A percentile compares a stretch with the other conserved stretches of the same genome.
Conservation (phyloP, 1,140 invertebrate species). For the Parapsyche elsis region DNA sequence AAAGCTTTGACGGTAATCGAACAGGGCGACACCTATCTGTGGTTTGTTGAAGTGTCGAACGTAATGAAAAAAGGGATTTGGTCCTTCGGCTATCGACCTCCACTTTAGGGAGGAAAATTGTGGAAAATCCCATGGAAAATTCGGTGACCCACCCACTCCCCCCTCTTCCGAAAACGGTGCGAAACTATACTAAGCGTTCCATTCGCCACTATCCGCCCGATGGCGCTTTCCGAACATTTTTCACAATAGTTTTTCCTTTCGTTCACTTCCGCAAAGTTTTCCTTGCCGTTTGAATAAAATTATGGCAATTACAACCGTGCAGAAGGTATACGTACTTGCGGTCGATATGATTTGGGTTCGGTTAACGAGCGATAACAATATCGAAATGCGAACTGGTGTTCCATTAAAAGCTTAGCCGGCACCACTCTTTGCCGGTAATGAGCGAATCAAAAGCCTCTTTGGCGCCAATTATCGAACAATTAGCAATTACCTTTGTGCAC, state of each 20-base stretch:
- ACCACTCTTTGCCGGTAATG: conserved; percentile 49
- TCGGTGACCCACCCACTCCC: background rate
- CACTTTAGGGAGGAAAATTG: conserved; percentile 24
- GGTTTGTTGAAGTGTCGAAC: conserved; percentile 48
- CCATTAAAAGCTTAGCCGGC: conserved; percentile 38
- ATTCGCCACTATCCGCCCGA: conserved; percentile 20
- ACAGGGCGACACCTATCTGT: conserved; percentile 48
- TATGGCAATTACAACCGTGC: background rate
- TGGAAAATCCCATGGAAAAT: conserved; percentile 31
- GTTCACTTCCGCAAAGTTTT: too few relatives aligned
- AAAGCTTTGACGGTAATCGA: conserved; percentile 13
- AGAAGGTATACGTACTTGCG: background rate
- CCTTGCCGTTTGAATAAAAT: background rate
- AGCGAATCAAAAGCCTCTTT: conserved; percentile 50
- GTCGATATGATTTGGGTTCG: background rate
- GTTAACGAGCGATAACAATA: conserved; percentile 7
- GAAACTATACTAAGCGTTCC: conserved; percentile 48
- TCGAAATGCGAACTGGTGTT: background rate
- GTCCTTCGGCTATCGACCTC: background rate
- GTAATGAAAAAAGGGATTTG: conserved; percentile 48
- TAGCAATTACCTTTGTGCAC: conserved; percentile 51
- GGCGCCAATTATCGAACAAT: conserved; percentile 50
- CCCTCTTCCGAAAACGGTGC: conserved; percentile 29
- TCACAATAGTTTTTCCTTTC: too few relatives aligned
- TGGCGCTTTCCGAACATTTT: conserved; percentile 6